Percentiles rank a stretch among this genome's conserved stretches.
Conservation (phyloP, 1,140 invertebrate species). For the Temnothorax longispinosus region DNA sequence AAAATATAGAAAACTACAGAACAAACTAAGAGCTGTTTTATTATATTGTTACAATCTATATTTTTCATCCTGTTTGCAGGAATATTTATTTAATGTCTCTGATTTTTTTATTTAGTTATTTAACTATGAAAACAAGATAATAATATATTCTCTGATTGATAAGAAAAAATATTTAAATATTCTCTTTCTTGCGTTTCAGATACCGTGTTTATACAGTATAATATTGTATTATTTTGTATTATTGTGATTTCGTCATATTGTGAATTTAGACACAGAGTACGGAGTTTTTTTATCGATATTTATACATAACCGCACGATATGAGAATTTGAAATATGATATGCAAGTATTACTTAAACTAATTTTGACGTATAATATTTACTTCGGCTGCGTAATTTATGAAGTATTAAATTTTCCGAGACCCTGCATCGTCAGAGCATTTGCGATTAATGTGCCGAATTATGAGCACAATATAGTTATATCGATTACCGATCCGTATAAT, state of each 20-base stretch:
- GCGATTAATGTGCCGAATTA: neutral
- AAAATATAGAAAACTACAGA: neutral
- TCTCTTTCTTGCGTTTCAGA: too few relatives aligned
- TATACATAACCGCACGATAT: neutral
- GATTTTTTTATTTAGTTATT: neutral
- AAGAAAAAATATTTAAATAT: neutral
- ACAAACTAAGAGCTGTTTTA: conserved; percentile 5
- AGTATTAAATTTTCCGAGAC: conserved; percentile 10
- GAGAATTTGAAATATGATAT: conserved; percentile 60
- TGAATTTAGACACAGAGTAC: conserved; percentile 28
- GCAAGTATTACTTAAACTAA: conserved; percentile 56
- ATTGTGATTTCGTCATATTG: neutral
- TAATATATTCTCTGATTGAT: neutral
- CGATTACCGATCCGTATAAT: neutral
- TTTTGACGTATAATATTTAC: conserved; percentile 54
- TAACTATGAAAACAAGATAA: neutral
- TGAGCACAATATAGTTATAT: neutral
- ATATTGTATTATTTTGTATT: neutral
- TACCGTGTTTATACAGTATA: too few relatives aligned
- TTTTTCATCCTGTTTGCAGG: neutral
- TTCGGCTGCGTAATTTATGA: conserved; percentile 48
- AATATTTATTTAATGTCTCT: neutral
- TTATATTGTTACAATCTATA: neutral
- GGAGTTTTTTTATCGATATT: conserved; percentile 37
- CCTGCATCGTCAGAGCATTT: neutral